A percentile compares a stretch with the other conserved stretches of the same genome.
These are phyloP conservation scores for Microplitis deprimator DNA, from an alignment of 2,888 invertebrate genomes.

Conservation along the genomic window DNA sequence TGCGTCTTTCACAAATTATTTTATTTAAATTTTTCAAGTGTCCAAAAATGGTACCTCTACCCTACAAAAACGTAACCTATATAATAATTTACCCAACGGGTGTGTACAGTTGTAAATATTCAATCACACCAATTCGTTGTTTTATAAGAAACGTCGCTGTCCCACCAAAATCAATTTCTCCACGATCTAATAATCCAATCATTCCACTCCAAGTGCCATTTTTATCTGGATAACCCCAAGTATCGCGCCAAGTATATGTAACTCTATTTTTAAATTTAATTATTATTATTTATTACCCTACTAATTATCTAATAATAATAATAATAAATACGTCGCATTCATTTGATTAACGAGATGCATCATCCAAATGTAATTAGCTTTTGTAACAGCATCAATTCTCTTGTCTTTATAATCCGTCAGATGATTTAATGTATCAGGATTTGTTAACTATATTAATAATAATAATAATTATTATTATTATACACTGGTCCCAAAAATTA, in stretches of 20 bases:
- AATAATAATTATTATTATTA: background rate
- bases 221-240: slow-evolving; percentile 65
- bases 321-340: slow-evolving; percentile 64
- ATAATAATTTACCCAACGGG: slow-evolving; percentile 73
- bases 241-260: slow-evolving; percentile 52
- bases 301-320: slow-evolving; percentile 3
- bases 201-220: slow-evolving; percentile 67
- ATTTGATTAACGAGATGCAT: slow-evolving; percentile 61
- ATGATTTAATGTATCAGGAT: slow-evolving; percentile 69
- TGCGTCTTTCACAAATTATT: too few species aligned
- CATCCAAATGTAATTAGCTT: slow-evolving; percentile 64
- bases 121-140: slow-evolving; percentile 76
- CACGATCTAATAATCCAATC: slow-evolving; percentile 62
- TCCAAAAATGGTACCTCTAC: too few species aligned
- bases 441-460: slow-evolving; percentile 58
- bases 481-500: too few species aligned
- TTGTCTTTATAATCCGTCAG: slow-evolving; percentile 69
- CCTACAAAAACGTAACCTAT: background rate
- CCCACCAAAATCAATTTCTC: slow-evolving; percentile 68
- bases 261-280: slow-evolving; percentile 50
- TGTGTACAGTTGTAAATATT: slow-evolving; percentile 80
- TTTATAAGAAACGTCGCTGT: slow-evolving; percentile 74
- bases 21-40: too few species aligned
- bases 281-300: background rate
- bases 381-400: slow-evolving; percentile 64